phyloP scores from a whole-genome alignment of 2,797 vertebrate species.

The Neomorphus geoffroyi region DNA sequence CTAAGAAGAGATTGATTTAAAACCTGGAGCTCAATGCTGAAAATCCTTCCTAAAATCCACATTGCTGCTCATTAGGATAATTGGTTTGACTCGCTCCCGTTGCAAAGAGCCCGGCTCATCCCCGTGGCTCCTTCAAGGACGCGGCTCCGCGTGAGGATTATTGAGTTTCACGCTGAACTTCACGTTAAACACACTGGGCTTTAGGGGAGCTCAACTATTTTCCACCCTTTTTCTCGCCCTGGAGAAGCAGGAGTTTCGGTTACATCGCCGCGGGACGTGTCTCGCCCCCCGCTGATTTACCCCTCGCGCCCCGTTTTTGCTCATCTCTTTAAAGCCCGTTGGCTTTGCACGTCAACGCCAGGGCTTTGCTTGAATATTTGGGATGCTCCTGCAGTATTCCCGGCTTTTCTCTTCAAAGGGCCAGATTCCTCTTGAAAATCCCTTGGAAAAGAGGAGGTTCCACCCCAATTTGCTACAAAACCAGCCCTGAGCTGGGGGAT shows the following conservation, averaged over 20 bases:
- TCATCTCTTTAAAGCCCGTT: background rate
- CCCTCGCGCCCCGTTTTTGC: rapidly evolving
- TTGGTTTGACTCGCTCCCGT: background rate
- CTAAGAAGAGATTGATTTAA: background rate
- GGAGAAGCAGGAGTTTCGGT: background rate
- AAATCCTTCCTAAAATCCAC: background rate
- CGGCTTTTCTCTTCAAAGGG: background rate
- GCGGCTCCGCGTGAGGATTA: background rate
- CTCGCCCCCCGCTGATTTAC: background rate
- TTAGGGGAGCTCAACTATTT: background rate
- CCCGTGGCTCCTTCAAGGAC: background rate
- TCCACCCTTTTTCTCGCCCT: background rate
- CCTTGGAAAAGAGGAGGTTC: background rate
- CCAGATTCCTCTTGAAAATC: background rate
- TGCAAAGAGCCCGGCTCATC: background rate
- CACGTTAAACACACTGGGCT: background rate
- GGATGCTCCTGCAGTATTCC: background rate
- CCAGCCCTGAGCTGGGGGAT: background rate
- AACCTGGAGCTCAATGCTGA: background rate
- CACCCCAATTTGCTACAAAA: background rate
- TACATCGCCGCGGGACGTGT: background rate
- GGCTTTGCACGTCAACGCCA: background rate
- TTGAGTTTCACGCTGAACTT: background rate
- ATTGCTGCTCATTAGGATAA: background rate
- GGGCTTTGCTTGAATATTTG: background rate